Evolutionary conservation across 2,113 vertebrate species (phyloP).

Genomic region (Petromus typicus): DNA sequence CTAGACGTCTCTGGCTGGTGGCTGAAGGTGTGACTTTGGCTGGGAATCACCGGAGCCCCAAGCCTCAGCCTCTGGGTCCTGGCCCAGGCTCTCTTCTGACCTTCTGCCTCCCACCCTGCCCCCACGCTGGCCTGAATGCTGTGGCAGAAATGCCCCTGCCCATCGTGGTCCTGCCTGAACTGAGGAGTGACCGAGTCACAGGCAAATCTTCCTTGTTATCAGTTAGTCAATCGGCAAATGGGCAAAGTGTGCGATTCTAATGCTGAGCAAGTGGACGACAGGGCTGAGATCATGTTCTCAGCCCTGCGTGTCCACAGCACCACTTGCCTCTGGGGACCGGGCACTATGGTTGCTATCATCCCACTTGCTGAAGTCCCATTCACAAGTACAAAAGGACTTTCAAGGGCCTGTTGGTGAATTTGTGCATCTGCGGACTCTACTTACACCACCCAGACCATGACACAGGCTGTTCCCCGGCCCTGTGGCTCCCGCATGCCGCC

Average conservation of each 20-base stretch:
- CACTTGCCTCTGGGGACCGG: rapidly evolving
- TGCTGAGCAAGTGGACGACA: not conserved
- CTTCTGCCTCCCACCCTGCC: not conserved
- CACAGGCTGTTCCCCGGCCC: too few species aligned
- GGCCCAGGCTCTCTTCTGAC: not conserved
- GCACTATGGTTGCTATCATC: rapidly evolving
- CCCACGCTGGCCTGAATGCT: not conserved
- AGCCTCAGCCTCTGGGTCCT: not conserved
- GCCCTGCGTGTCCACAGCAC: rapidly evolving
- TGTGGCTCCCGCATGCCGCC: not conserved
- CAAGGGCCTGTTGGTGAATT: not conserved
- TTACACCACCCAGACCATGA: not conserved
- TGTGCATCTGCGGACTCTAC: not conserved
- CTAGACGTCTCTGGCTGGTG: rapidly evolving
- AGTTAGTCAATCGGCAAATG: rapidly evolving
- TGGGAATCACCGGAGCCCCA: not conserved
- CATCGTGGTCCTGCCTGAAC: rapidly evolving
- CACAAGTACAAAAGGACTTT: not conserved
- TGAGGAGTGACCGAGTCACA: rapidly evolving
- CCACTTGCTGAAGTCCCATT: not conserved
- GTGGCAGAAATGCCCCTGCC: not conserved
- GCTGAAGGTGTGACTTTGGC: too few species aligned
- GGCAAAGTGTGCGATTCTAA: not conserved
- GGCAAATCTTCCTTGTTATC: not conserved
- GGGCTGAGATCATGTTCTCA: rapidly evolving